A percentile compares a stretch with the other conserved stretches of the same genome.
phyloP scores from a whole-genome alignment of 2,113 vertebrate genomes.

The Leuciscus idus region DNA sequence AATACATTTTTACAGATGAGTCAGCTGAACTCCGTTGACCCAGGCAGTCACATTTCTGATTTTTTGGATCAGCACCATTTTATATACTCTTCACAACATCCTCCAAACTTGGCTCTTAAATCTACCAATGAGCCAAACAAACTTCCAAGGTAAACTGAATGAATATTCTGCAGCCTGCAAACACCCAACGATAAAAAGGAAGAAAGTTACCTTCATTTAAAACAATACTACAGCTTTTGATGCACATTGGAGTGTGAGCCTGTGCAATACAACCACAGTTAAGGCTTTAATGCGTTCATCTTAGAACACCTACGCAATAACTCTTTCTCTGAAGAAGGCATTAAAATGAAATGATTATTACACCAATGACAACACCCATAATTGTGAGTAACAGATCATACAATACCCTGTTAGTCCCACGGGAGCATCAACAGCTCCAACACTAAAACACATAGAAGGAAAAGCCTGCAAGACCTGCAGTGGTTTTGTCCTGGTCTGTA shows the following conservation, averaged over 20 bases:
- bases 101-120: background rate
- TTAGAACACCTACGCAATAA: background rate
- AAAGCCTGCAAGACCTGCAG: background rate
- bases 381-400: background rate
- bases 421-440: background rate
- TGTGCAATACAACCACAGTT: constrained; percentile 8
- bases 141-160: background rate
- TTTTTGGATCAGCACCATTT: constrained; percentile 8
- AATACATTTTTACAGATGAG: constrained; percentile 1
- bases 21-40: background rate
- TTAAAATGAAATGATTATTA: constrained; percentile 22
- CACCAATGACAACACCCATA: constrained; percentile 10
- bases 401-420: constrained; percentile 11
- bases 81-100: background rate
- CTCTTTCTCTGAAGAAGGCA: background rate
- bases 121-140: background rate
- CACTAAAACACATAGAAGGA: background rate
- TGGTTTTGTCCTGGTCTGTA: background rate
- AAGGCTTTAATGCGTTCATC: constrained; percentile 27
- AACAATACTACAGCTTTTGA: background rate
- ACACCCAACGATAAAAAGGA: background rate
- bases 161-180: background rate
- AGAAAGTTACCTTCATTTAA: background rate
- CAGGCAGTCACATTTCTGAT: background rate
- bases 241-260: background rate